Percentiles rank a stretch among this genome's conserved stretches.
These are phyloP conservation scores for Diogma glabrata DNA, from an alignment of 2,888 invertebrate species.

Conservation along the genomic window DNA sequence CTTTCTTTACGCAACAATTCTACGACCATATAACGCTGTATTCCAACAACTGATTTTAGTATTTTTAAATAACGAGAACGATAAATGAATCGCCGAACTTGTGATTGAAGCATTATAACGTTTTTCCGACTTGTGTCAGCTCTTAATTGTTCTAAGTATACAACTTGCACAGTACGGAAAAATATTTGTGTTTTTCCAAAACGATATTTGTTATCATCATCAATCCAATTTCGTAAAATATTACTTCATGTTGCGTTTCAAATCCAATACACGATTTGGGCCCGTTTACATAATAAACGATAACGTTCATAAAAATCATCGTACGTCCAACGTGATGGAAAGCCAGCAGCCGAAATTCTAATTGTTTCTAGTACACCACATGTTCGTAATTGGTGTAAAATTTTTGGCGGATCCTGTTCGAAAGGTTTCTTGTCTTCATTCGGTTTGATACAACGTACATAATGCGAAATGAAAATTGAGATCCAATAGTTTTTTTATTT, in stretches of 20 bases:
- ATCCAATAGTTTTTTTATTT: slow-evolving; percentile 63
- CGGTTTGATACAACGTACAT: slow-evolving; percentile 96
- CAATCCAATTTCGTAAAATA: slow-evolving; percentile 65
- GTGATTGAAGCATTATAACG: slow-evolving; percentile 88
- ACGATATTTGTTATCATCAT: slow-evolving; percentile 82
- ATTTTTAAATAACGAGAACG: slow-evolving; percentile 60
- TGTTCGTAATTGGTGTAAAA: slow-evolving; percentile 85
- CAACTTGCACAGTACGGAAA: slow-evolving; percentile 96
- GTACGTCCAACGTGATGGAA: slow-evolving; percentile 74
- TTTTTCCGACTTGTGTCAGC: slow-evolving; percentile 67
- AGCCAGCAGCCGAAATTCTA: slow-evolving; percentile 94
- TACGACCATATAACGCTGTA: slow-evolving; percentile 75
- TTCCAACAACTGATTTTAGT: slow-evolving; percentile 47
- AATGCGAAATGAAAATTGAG: slow-evolving; percentile 94
- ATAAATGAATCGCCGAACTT: slow-evolving; percentile 72
- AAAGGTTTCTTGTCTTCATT: slow-evolving; percentile 82
- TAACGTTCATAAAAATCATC: slow-evolving; percentile 68
- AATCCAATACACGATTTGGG: slow-evolving; percentile 64
- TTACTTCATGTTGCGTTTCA: slow-evolving; percentile 66
- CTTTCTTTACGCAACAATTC: slow-evolving; percentile 67
- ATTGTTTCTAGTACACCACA: slow-evolving; percentile 98
- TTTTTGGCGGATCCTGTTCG: slow-evolving; percentile 72
- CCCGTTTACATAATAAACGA: slow-evolving; percentile 67
- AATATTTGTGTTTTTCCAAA: slow-evolving; percentile 98
- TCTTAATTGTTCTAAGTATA: slow-evolving; percentile 87